Conservation (phyloP, 2,113 vertebrate species). For the Mustela lutreola region DNA sequence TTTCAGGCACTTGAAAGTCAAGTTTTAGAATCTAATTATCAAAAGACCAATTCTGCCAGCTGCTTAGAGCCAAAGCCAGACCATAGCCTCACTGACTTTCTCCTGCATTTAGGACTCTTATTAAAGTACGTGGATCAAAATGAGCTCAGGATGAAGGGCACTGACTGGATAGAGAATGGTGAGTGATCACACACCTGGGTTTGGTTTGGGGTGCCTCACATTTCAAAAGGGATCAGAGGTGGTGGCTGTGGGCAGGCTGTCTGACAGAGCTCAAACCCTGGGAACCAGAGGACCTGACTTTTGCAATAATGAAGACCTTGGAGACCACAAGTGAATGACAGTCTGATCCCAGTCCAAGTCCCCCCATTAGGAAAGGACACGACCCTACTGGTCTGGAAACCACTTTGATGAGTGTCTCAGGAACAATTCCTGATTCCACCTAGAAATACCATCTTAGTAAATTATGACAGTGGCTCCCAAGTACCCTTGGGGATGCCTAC, state of each 20-base stretch:
- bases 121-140: slow-evolving; percentile 55
- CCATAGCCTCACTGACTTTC: slow-evolving; percentile 46
- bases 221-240: background rate
- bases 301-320: background rate
- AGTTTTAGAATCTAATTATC: slow-evolving; percentile 43
- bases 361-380: background rate
- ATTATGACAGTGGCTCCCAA: background rate
- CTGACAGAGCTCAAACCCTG: slow-evolving; percentile 27
- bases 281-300: background rate
- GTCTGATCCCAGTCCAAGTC: background rate
- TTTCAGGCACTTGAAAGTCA: background rate
- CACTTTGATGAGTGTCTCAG: slow-evolving; percentile 37
- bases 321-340: background rate
- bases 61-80: slow-evolving; percentile 3
- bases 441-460: slow-evolving; percentile 31
- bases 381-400: slow-evolving; percentile 36
- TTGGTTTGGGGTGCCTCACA: background rate
- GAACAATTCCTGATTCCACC: background rate
- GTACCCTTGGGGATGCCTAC: background rate
- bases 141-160: slow-evolving; percentile 60
- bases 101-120: slow-evolving; percentile 73
- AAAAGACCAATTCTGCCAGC: background rate
- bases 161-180: slow-evolving; percentile 74
- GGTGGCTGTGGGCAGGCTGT: background rate
- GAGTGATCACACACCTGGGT: slow-evolving; percentile 24